These are phyloP conservation scores for Carabus problematicus DNA, from an alignment of 2,888 invertebrate genomes.

Conservation along the genomic window DNA sequence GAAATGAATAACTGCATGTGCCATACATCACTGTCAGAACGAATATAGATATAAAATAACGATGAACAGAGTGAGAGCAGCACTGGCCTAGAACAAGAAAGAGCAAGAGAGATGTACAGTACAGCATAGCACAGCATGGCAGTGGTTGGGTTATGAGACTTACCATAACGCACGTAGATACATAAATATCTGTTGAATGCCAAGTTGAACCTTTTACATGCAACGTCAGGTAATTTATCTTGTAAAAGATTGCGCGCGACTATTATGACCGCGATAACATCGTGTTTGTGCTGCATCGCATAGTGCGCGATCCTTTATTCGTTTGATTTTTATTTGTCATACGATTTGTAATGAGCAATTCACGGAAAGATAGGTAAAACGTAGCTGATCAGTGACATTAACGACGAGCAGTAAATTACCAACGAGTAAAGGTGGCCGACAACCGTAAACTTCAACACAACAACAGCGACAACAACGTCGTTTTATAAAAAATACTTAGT, in stretches of 20 bases:
- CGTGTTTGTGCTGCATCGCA: constrained; percentile 33
- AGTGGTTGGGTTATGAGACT: constrained; percentile 14
- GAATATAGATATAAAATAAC: constrained; percentile 62
- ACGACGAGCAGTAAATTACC: constrained; percentile 9
- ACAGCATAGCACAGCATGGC: too few relatives aligned
- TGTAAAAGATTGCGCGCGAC: constrained; percentile 41
- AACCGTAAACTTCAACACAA: constrained; percentile 8
- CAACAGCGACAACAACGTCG: constrained; percentile 5
- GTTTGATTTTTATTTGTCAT: constrained; percentile 32
- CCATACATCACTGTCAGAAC: constrained; percentile 61
- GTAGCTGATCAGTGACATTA: constrained; percentile 15
- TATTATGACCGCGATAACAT: constrained; percentile 41
- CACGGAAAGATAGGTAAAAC: constrained; percentile 31
- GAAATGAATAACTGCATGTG: constrained; percentile 61
- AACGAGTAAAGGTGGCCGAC: constrained; percentile 7
- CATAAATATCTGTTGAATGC: constrained; percentile 43
- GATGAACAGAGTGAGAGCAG: constrained; percentile 52
- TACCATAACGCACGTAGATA: constrained; percentile 42
- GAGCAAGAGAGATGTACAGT: too few relatives aligned
- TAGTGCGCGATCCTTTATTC: constrained; percentile 7
- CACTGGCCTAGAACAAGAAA: too few relatives aligned
- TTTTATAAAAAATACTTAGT: neutral
- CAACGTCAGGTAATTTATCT: constrained; percentile 42
- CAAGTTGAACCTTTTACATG: constrained; percentile 42
- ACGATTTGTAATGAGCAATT: constrained; percentile 41